Base-by-base conservation (phyloP, 2,113 vertebrate genomes). In the Aldabrachelys gigantea region DNA sequence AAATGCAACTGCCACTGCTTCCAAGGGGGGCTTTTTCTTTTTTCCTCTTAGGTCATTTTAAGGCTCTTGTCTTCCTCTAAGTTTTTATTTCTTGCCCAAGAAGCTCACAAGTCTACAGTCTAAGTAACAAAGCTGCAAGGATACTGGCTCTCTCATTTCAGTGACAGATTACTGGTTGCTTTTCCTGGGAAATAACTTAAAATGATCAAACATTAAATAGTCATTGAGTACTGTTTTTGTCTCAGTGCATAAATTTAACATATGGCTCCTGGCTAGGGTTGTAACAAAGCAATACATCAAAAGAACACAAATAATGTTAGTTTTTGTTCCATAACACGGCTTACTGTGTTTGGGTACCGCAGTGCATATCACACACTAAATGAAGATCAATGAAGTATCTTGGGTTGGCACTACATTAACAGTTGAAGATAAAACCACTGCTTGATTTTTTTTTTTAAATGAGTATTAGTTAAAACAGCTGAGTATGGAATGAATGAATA, bases 301-400 rank as follows among this genome's bases (percentile, higher is more conserved):
- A 47, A 75, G 75, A 47, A 50, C 75, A 4, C 19, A 41, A 78
- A 78, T 13, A 78, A 27, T 29, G 41, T 78, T 47, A n/a, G 35
- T 13, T 75, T 27, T 52, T 5, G 59, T 80, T 27, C 11, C 59
- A 1, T 1, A 13, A 50, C 72, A 31, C 0, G 1, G 29, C 2
- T 25, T 27, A 0, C 16, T 11, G 21, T 19, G 62, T 76, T 50
- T 2, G 0, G 0, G 17, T 2, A 35, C 22, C 0, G 14, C n/a
- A 49, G 17, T 22, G n/a, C 19, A 72, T 19, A 72, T 38, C 35
- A 38, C 19, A 5, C 4, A 13, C 6, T 25, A 21, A n/a, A 19
- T 47, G 47, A 17, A 81, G 8, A 4, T 56, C 76, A 62, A 9
- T 2, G n/a, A 29, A 29, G 16, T 7, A 2, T 27, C 44, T 13